These are phyloP conservation scores for Clostera curtula DNA, from an alignment of 2,888 invertebrate genomes.

Conservation along the genomic window DNA sequence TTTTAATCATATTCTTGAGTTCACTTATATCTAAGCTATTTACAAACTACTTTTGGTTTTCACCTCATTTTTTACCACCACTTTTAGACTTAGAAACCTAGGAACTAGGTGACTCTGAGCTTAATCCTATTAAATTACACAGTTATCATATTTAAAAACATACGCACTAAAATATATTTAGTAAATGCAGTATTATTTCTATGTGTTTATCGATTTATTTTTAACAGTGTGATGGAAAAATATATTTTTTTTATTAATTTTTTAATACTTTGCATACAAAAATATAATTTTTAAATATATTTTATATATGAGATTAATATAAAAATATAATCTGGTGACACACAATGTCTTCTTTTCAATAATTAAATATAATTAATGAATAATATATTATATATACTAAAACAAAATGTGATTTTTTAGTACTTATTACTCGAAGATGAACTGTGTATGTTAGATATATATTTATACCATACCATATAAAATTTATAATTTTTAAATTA, in stretches of 20 bases:
- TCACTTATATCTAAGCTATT: too few species aligned
- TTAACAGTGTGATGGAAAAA: constrained; percentile 2
- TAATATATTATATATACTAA: too few species aligned
- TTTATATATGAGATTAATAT: constrained; percentile 19
- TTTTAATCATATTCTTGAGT: too few species aligned
- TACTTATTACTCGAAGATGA: too few species aligned
- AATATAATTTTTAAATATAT: constrained; percentile 19
- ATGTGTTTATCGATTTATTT: background rate
- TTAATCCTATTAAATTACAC: constrained; percentile 4
- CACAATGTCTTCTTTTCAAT: background rate
- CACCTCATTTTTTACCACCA: constrained; percentile 6
- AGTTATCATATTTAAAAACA: too few species aligned
- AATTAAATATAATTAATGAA: too few species aligned
- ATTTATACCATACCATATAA: too few species aligned
- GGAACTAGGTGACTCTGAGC: constrained; percentile 42
- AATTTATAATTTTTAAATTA: too few species aligned
- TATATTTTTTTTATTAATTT: too few species aligned
- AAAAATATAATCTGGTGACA: constrained; percentile 26
- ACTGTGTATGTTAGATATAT: too few species aligned
- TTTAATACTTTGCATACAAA: constrained; percentile 11
- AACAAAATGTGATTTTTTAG: too few species aligned
- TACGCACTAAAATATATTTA: constrained; percentile 1
- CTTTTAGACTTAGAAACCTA: constrained; percentile 14
- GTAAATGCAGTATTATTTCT: background rate
- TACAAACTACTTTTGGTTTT: too few species aligned